Base-by-base conservation (phyloP, 2,888 invertebrate genomes). In the Bembecia ichneumoniformis region DNA sequence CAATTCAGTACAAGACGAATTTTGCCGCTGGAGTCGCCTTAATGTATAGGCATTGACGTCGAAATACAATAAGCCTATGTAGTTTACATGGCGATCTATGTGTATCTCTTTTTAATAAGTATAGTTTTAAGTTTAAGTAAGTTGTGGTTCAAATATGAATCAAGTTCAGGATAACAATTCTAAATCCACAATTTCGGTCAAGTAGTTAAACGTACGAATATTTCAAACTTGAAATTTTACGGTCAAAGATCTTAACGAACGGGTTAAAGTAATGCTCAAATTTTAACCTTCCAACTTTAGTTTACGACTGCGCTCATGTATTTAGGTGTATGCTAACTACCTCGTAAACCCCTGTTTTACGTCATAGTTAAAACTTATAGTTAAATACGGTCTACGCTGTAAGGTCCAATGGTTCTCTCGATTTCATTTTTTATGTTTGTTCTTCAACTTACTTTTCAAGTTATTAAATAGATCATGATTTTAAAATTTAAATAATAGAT, bases 201-300 rank as follows among this genome's bases (percentile, higher is more conserved):
- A 3, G 40, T 40, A 40, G 40, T 40, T 40, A 40, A 11, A 10
- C 40, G 14, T 40, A 40, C 14, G 40, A 35, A 34, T 40, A 46
- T 45, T 45, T 47, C 40, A 36, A 49, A 50, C 50, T 49, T 52
- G 13, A 47, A 51, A 47, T 52, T 52, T 50, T 52, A 52, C 50
- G 47, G 47, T 52, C 52, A 34, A 47, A 46, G 47, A 13, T 20
- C 13, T 43, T 54, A 49, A 51, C 49, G 46, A 54, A 52, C 54
- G 40, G 40, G n/a, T 40, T 40, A 40, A 40, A 13, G 40, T 55
- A 50, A 58, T 58, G 55, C 60, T 60, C 58, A 58, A 63, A 63
- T 58, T 64, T 66, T 66, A 64, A 66, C 64, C 59, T 59, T 62
- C 56, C 54, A 60, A 66, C 60, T 66, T 66, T 48, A 52, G 58